Evolutionary conservation across 1,140 invertebrate genomes (phyloP), one percentile per base, ranked within the genome.

Genomic region (Amyelois transitella): DNA sequence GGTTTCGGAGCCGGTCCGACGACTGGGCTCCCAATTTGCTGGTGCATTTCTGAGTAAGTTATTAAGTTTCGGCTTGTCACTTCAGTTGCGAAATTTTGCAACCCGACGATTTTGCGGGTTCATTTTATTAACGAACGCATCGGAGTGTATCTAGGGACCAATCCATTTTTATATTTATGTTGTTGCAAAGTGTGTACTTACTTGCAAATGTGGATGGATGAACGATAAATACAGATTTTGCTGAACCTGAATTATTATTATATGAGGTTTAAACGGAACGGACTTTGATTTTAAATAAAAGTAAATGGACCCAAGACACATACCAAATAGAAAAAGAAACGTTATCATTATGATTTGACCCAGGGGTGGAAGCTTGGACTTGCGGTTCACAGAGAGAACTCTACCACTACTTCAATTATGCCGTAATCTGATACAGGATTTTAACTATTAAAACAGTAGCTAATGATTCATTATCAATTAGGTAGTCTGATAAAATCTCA

Each of bases 21-120:
- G 60, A 72, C 66, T 75, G 60, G 66, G 72, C 81, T 87, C 75
- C 84, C 81, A 87, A 87, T 85, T 87, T 87, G 80, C 73, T 82
- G 77, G 75, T 72, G 73, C 77, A 80, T 84, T 87, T 87, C 80
- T 83, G 81, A 87, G 82, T 87, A 86, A 87, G 84, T 87, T 86
- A 87, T 87, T 87, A 87, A 86, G 79, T 87, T 87, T 87, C 79
- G 79, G 72, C 81, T 77, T 86, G 84, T 85, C 84, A 82, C 81
- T 83, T 81, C 57, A 66, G 66, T 87, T 81, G 84, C 84, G 75
- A 85, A 87, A 85, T 81, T 82, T 81, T 75, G 78, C 80, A 77
- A 72, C 32, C n/a, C 12, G n/a, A 38, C 12, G 32, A 38, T 38
- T 38, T 38, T 38, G 32, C 32, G 17, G 7, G 12, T 38, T 38